Conservation (phyloP, 2,888 invertebrate species). For the Tetragonisca angustula region DNA sequence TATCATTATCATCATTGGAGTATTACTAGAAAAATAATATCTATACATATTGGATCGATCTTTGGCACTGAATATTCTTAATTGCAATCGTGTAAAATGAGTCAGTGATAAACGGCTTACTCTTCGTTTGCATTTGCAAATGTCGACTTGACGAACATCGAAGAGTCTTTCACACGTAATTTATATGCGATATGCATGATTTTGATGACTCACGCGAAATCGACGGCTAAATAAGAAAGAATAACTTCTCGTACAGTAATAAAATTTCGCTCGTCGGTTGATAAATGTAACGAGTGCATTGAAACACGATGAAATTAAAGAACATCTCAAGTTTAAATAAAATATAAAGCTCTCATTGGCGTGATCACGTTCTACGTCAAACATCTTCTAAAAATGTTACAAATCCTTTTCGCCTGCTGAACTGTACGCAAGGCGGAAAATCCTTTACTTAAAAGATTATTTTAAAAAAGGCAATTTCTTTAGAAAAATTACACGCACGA, state of each 20-base stretch:
- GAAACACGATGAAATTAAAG: background rate
- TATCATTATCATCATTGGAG: too few relatives aligned
- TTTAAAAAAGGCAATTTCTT: too few relatives aligned
- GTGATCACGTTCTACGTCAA: too few relatives aligned
- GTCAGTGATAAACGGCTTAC: conserved; percentile 8
- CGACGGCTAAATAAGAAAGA: conserved; percentile 23
- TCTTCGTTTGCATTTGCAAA: conserved; percentile 36
- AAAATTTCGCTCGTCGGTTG: background rate
- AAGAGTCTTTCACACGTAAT: conserved; percentile 23
- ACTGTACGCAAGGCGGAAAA: too few relatives aligned
- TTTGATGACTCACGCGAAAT: conserved; percentile 44
- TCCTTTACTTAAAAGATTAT: too few relatives aligned
- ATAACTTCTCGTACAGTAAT: background rate
- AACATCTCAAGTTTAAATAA: too few relatives aligned
- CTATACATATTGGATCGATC: background rate
- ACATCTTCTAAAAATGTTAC: too few relatives aligned
- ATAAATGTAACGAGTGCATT: background rate
- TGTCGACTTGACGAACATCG: conserved; percentile 27
- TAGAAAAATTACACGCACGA: too few relatives aligned
- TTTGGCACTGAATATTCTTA: conserved; percentile 16
- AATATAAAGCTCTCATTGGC: too few relatives aligned
- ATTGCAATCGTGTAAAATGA: conserved; percentile 22
- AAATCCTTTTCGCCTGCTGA: too few relatives aligned
- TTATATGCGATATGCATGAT: conserved; percentile 37
- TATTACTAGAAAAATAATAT: too few relatives aligned